Evolutionary conservation across 1,140 invertebrate genomes (phyloP).

Genomic region (Bemisia tabaci): DNA sequence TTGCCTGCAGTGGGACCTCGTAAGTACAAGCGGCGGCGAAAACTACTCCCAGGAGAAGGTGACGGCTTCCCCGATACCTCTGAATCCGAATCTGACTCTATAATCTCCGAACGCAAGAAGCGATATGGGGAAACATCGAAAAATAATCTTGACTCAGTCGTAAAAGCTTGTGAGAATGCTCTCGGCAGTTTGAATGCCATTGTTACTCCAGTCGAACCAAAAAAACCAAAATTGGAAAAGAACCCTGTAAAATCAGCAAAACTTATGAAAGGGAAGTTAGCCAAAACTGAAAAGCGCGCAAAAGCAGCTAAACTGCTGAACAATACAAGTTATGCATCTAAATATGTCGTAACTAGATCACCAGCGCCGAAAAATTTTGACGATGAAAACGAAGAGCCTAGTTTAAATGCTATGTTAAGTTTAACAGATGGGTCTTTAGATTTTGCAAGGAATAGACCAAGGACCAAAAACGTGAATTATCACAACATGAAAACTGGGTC

Average conservation of each 20-base stretch:
- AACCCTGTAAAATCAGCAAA: conserved; percentile 31
- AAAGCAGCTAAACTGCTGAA: conserved; percentile 21
- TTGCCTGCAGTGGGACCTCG: conserved; percentile 43
- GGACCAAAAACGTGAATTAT: conserved; percentile 48
- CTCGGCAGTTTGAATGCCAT: neutral
- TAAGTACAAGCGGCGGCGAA: conserved; percentile 63
- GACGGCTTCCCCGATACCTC: conserved; percentile 28
- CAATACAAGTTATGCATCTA: conserved; percentile 17
- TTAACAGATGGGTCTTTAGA: conserved; percentile 3
- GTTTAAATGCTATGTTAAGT: conserved; percentile 18
- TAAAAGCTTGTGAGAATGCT: conserved; percentile 4
- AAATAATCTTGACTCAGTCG: conserved; percentile 34
- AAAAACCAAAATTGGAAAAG: neutral
- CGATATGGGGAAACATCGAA: conserved; percentile 25
- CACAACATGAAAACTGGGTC: conserved; percentile 37
- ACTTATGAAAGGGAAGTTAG: conserved; percentile 28
- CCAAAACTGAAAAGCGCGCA: conserved; percentile 30
- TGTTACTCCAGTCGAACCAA: neutral
- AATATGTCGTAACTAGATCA: conserved; percentile 33
- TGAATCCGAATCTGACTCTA: conserved; percentile 27
- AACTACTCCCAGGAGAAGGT: conserved; percentile 45
- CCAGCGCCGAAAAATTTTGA: conserved; percentile 39
- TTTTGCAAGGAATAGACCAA: conserved; percentile 34
- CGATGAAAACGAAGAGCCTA: conserved; percentile 32
- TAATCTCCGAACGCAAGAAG: conserved; percentile 33